A percentile compares a stretch with the other conserved stretches of the same genome.
Conservation (phyloP, 2,113 vertebrate species). For the Tragelaphus strepsiceros region DNA sequence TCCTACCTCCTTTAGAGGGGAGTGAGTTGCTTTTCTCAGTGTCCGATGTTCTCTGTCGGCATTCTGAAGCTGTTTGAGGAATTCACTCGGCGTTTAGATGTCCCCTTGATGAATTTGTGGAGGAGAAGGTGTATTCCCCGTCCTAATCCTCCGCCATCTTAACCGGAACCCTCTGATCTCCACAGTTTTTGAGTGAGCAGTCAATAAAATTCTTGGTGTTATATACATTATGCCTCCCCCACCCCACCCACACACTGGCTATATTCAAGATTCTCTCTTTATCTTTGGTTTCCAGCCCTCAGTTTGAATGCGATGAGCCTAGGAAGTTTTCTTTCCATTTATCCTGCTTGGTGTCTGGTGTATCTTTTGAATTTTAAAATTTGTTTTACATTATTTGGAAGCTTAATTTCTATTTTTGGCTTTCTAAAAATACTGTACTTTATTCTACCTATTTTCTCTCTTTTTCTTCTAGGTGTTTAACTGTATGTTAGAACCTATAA, state of each 20-base stretch:
- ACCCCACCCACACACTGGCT: background rate
- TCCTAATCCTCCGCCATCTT: too few species aligned
- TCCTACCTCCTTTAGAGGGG: too few species aligned
- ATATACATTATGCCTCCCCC: accelerated
- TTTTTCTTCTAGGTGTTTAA: background rate
- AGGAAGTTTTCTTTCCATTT: background rate
- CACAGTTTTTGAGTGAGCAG: background rate
- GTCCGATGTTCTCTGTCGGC: too few species aligned
- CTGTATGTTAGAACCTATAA: background rate
- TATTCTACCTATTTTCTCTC: background rate
- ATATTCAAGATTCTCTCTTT: background rate
- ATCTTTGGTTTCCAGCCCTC: background rate
- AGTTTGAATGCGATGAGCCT: background rate
- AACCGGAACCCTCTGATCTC: too few species aligned
- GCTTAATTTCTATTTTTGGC: background rate
- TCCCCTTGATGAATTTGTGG: too few species aligned
- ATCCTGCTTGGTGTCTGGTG: background rate
- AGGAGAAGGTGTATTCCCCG: too few species aligned
- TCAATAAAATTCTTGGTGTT: background rate
- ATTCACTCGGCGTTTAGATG: too few species aligned
- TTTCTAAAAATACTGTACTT: background rate
- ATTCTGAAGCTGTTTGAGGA: too few species aligned
- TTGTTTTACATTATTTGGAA: background rate
- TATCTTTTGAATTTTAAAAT: background rate
- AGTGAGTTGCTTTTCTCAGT: too few species aligned